phyloP scores from a whole-genome alignment of 2,113 vertebrate species.

The Neolamprologus tretocephalus region DNA sequence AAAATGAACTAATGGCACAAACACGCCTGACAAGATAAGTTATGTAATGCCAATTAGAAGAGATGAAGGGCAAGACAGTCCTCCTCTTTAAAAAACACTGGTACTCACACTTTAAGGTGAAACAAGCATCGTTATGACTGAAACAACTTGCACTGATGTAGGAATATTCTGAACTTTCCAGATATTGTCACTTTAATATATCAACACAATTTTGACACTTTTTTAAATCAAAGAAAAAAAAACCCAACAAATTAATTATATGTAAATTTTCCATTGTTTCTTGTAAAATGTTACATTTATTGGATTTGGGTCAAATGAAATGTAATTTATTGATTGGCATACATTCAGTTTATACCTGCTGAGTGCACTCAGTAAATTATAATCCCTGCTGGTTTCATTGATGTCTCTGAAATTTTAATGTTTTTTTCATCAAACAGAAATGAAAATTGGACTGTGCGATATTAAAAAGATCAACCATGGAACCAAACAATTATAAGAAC shows the following conservation, averaged over 20 bases:
- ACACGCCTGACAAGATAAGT: neutral
- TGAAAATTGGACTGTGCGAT: neutral
- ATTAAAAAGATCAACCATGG: neutral
- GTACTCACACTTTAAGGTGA: neutral
- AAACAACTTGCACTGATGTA: neutral
- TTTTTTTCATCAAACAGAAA: neutral
- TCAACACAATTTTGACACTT: neutral
- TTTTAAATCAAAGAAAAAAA: neutral
- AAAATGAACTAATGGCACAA: neutral
- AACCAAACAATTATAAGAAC: neutral
- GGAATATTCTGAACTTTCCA: neutral
- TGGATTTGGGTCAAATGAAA: neutral
- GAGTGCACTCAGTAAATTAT: neutral
- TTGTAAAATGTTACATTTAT: neutral
- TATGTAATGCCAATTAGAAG: neutral
- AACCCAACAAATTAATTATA: rapidly evolving
- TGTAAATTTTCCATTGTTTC: neutral
- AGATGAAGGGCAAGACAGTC: neutral
- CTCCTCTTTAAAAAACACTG: neutral
- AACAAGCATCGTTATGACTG: neutral
- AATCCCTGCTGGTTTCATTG: neutral
- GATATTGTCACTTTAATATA: neutral
- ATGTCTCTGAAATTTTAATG: neutral
- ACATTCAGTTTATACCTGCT: neutral
- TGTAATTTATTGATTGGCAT: neutral